Conservation (phyloP, 2,888 invertebrate genomes). For the Ypsolopha sequella region DNA sequence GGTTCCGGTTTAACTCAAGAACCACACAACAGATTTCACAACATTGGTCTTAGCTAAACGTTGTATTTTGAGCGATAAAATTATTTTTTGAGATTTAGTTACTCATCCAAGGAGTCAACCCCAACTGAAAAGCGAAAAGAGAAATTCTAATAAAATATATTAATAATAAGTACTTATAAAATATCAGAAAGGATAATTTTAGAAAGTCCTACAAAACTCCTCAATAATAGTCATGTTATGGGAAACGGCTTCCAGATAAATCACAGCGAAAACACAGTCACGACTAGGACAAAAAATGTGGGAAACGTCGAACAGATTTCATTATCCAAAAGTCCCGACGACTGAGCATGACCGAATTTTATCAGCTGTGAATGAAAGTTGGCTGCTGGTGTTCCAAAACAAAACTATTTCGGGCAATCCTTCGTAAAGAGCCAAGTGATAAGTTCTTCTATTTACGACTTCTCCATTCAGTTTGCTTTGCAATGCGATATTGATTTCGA, state of each 20-base stretch:
- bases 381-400: not conserved
- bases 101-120: too few species aligned
- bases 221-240: slow-evolving; percentile 56
- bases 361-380: not conserved
- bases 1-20: too few species aligned
- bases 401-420: not conserved
- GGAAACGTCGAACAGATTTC: slow-evolving; percentile 43
- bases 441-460: slow-evolving; percentile 8
- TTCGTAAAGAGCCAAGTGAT: not conserved
- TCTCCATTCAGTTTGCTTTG: too few species aligned
- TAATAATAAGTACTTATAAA: too few species aligned
- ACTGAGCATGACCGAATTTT: slow-evolving; percentile 40
- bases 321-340: slow-evolving; percentile 8
- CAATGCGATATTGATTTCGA: too few species aligned
- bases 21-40: too few species aligned
- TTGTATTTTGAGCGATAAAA: too few species aligned
- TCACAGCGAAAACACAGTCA: slow-evolving; percentile 64
- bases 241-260: slow-evolving; percentile 54
- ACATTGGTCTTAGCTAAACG: too few species aligned
- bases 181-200: slow-evolving; percentile 15
- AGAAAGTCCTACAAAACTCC: slow-evolving; percentile 27
- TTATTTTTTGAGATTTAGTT: too few species aligned
- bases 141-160: too few species aligned
- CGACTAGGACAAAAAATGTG: slow-evolving; percentile 52
- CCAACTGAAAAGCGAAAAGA: too few species aligned